Evolutionary conservation across 2,888 invertebrate species (phyloP).

Genomic region (Orthonevra nobilis): DNA sequence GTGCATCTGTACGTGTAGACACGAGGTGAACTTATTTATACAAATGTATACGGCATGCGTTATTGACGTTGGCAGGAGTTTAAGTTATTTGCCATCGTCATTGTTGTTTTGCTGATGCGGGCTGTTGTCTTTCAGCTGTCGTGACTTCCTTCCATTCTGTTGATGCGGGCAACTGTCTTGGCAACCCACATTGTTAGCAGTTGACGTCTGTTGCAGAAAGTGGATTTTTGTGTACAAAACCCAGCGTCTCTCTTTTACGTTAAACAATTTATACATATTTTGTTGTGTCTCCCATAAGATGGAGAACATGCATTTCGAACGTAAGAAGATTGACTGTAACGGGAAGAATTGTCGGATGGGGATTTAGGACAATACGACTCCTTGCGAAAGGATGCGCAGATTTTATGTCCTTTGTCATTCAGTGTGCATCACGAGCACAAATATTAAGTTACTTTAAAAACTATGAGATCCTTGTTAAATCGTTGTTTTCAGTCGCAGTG

Average conservation of each 20-base stretch:
- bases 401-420: too few species aligned
- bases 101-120: slow-evolving; percentile 25
- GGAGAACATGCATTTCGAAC: background rate
- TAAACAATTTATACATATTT: too few species aligned
- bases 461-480: too few species aligned
- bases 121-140: slow-evolving; percentile 24
- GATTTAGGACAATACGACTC: slow-evolving; percentile 6
- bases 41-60: too few species aligned
- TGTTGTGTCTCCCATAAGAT: too few species aligned
- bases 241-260: background rate
- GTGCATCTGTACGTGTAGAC: background rate
- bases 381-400: too few species aligned
- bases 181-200: slow-evolving; percentile 20
- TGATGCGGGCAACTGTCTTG: slow-evolving; percentile 2
- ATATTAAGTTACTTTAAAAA: too few species aligned
- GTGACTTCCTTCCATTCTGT: slow-evolving; percentile 23
- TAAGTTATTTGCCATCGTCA: slow-evolving; percentile 35
- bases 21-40: too few species aligned
- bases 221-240: slow-evolving; percentile 3
- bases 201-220: slow-evolving; percentile 23
- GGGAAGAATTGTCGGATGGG: slow-evolving; percentile 10
- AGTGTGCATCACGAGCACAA: too few species aligned
- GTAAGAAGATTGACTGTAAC: slow-evolving; percentile 16
- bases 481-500: too few species aligned
- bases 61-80: slow-evolving; percentile 44